phyloP scores from a whole-genome alignment of 2,113 vertebrate genomes.

The Spizaetus ornatus region DNA sequence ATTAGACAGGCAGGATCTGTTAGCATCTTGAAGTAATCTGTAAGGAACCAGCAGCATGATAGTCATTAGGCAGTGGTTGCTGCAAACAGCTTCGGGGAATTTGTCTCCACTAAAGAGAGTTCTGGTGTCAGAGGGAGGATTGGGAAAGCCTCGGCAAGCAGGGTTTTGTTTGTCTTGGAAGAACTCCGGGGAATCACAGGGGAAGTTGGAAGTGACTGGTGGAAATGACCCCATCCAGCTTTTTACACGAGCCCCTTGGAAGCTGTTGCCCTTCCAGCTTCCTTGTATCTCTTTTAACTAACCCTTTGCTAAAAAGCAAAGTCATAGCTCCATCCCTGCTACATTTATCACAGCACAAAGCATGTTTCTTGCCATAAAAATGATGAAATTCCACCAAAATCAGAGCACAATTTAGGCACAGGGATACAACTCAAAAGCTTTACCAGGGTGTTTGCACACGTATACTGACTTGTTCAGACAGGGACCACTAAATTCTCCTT shows the following conservation, averaged over 20 bases:
- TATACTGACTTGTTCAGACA: not conserved
- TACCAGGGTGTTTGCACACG: fast-evolving
- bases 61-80: not conserved
- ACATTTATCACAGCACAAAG: not conserved
- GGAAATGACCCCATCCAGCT: not conserved
- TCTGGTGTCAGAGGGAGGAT: not conserved
- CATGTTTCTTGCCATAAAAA: not conserved
- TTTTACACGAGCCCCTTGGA: not conserved
- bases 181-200: not conserved
- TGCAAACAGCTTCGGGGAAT: not conserved
- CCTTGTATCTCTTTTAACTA: not conserved
- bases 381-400: not conserved
- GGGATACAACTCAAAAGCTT: not conserved
- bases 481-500: not conserved
- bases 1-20: not conserved
- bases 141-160: not conserved
- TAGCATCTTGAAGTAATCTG: not conserved
- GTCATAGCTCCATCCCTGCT: not conserved
- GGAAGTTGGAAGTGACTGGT: not conserved
- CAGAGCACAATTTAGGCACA: not conserved
- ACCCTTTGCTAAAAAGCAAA: not conserved
- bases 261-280: not conserved
- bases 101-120: not conserved
- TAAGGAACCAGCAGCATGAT: not conserved
- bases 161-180: slow-evolving; percentile 5